phyloP scores from a whole-genome alignment of 2,113 vertebrate species.

The Xiphorhynchus elegans region DNA sequence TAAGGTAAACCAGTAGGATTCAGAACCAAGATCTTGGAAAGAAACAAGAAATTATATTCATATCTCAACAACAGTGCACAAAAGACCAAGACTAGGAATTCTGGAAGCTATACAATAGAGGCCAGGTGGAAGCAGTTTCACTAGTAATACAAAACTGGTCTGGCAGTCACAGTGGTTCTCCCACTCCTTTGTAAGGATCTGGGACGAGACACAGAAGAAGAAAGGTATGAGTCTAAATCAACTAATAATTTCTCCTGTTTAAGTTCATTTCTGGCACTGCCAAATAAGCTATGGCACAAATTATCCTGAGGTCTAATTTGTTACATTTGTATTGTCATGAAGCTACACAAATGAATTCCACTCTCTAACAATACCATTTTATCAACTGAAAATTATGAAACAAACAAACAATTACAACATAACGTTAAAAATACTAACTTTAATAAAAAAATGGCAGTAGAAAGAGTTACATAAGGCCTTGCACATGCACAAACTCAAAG shows the following conservation, averaged over 20 bases:
- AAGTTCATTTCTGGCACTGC: neutral
- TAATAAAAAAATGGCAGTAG: neutral
- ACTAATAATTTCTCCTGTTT: neutral
- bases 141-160: neutral
- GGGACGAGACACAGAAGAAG: neutral
- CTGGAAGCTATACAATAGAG: neutral
- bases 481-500: neutral
- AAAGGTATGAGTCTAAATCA: neutral
- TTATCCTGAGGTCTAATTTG: neutral
- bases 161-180: neutral
- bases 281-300: neutral
- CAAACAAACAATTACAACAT: neutral
- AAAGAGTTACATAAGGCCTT: neutral
- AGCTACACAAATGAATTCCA: neutral
- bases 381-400: neutral
- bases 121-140: constrained; percentile 23
- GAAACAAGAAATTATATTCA: neutral
- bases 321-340: neutral
- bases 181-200: neutral
- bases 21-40: constrained; percentile 12
- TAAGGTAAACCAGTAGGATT: neutral
- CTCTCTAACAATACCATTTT: neutral
- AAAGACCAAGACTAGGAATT: neutral
- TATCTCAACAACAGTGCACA: neutral
- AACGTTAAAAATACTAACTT: neutral